These are phyloP conservation scores for Saguinus oedipus DNA, from an alignment of 2,797 vertebrate species.

Conservation along the genomic window DNA sequence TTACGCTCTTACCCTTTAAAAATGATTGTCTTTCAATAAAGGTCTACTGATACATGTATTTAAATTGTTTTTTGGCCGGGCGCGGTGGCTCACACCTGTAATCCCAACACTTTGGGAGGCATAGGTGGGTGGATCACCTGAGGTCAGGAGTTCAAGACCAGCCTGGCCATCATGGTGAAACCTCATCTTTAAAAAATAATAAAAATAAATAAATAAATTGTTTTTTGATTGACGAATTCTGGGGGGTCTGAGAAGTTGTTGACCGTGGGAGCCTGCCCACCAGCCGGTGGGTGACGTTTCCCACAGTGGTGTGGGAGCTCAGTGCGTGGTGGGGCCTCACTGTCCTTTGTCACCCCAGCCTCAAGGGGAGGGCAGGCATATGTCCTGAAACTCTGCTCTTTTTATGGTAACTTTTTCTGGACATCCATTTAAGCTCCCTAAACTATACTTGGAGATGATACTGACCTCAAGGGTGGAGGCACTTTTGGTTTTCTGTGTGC, in stretches of 20 bases:
- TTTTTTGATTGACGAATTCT: neutral
- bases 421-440: neutral
- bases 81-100: too few species aligned
- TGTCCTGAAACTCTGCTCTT: neutral
- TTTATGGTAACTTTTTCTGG: neutral
- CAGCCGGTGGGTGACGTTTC: neutral
- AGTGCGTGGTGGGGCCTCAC: too few species aligned
- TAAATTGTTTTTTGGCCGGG: too few species aligned
- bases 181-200: too few species aligned
- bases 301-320: neutral
- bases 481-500: neutral
- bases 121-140: too few species aligned
- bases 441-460: neutral
- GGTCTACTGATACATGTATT: rapidly evolving
- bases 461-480: neutral
- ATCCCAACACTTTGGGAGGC: too few species aligned
- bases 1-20: neutral
- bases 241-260: neutral
- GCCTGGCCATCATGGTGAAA: too few species aligned
- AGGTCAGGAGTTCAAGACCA: too few species aligned
- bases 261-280: neutral
- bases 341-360: neutral
- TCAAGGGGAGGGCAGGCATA: neutral
- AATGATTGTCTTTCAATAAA: neutral
- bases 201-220: too few species aligned